Evolutionary conservation across 2,888 invertebrate species (phyloP).

Genomic region (Dicyrtomina minuta): DNA sequence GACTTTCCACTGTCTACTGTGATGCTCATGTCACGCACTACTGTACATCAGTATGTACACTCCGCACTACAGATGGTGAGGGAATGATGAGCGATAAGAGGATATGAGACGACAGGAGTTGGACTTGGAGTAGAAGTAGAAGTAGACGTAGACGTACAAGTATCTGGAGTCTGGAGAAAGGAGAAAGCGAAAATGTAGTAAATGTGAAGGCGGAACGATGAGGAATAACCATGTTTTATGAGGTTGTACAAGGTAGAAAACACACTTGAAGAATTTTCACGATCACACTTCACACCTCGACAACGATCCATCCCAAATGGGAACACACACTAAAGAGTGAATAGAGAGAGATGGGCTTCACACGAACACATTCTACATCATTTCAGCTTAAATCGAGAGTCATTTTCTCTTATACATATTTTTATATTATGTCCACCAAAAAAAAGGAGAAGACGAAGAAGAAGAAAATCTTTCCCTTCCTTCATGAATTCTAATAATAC

Average conservation of each 20-base stretch:
- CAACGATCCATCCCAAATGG: neutral
- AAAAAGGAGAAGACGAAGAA: no score
- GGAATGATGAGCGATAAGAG: no score
- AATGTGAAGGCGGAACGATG: no score
- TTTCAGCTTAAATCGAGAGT: conserved; percentile 12
- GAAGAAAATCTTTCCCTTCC: conserved; percentile 5
- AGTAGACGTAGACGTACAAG: no score
- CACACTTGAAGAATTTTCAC: conserved; percentile 10
- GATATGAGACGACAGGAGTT: no score
- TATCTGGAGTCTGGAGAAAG: no score
- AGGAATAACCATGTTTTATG: neutral
- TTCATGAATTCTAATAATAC: neutral
- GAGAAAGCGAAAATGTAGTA: no score
- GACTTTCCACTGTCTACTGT: no score
- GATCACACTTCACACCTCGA: conserved; percentile 5
- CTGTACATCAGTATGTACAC: no score
- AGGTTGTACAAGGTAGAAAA: conserved; percentile 9
- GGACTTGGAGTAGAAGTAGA: no score
- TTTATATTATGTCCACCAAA: conserved; percentile 2
- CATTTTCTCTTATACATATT: conserved; percentile 13
- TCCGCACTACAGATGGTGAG: no score
- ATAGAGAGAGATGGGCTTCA: neutral
- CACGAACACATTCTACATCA: conserved; percentile 1
- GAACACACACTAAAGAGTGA: neutral
- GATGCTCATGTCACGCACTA: no score